Base-by-base conservation (phyloP, 35 echinoderm and acorn worm species). In the Ptychodera flava region DNA sequence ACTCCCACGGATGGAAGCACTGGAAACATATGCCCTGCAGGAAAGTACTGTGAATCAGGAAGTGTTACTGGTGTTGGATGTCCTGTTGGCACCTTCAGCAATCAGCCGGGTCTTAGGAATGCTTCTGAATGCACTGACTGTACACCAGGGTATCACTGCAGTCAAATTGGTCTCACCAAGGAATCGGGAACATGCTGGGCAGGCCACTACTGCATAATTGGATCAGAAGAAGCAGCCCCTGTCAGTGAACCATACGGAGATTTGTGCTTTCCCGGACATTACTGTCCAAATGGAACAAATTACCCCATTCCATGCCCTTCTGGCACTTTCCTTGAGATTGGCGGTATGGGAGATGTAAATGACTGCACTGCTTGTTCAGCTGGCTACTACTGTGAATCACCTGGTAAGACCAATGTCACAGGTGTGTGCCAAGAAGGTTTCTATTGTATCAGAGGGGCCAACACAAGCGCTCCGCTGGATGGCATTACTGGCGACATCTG, bases 241-340 rank as follows among this genome's bases (percentile, higher is more conserved):
- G 95, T 92, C 29, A 78, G 52, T 78, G 36, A 77, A 78, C 0
- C 90, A 0, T 98, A 98, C 76, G 95, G 95, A 29, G 95, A 98
- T 75, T 87, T 98, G 34, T 98, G 95, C 85, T 92, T 89, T 81
- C 37, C 89, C 0, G 95, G 95, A 29, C 88, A 98, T 85, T 94
- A 92, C 90, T 98, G 95, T 88, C 95, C 90, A 76, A 98, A 98
- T 80, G 92, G 95, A 1, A 98, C 95, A 15, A 90, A 93, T 37
- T 82, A 84, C 30, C 95, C 95, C 0, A 88, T 92, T 76, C 88
- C 95, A 0, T 98, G 95, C 31, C 95, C 95, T 38, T 78, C 92
- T 28, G 95, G 95, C 1, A 98, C 90, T 1, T 98, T 94, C 92
- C 88, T 94, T 14, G 92, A 98, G 75, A 45, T 79, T 1, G n/a